Conservation (phyloP, 2,888 invertebrate species). For the Trichogramma evanescens region DNA sequence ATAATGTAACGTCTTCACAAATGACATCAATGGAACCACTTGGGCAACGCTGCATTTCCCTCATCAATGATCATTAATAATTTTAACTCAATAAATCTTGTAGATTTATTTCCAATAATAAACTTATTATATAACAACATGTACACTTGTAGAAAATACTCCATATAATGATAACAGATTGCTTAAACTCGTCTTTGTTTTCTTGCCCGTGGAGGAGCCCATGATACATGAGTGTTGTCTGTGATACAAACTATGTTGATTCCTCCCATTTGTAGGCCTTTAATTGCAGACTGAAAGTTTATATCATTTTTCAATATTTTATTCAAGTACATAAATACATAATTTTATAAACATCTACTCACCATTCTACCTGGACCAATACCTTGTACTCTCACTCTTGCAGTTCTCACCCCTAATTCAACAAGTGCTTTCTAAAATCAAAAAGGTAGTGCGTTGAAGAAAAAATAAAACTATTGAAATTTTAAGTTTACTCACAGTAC, state of each 20-base stretch:
- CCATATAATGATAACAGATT: neutral
- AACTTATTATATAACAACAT: too few relatives aligned
- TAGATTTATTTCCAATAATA: too few relatives aligned
- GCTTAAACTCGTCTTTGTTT: slow-evolving; percentile 78
- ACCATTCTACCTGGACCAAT: slow-evolving; percentile 88
- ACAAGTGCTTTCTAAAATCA: slow-evolving; percentile 58
- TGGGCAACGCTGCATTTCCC: too few relatives aligned
- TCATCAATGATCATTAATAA: too few relatives aligned
- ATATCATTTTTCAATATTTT: slow-evolving; percentile 10
- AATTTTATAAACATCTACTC: slow-evolving; percentile 35
- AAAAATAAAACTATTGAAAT: slow-evolving; percentile 1
- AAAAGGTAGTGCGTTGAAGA: slow-evolving; percentile 2
- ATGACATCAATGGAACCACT: too few relatives aligned
- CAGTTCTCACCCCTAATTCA: slow-evolving; percentile 63
- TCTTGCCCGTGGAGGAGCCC: slow-evolving; percentile 68
- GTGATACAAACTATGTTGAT: slow-evolving; percentile 85
- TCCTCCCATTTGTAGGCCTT: slow-evolving; percentile 89
- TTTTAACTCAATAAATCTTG: too few relatives aligned
- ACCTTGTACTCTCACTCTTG: slow-evolving; percentile 73
- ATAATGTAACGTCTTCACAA: too few relatives aligned
- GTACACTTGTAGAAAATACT: too few relatives aligned
- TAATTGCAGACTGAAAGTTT: slow-evolving; percentile 70
- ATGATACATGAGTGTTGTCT: slow-evolving; percentile 80
- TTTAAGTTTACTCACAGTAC: slow-evolving; percentile 54
- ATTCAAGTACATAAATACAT: neutral